Evolutionary conservation across 2,797 vertebrate genomes (phyloP).

Genomic region (Kryptopterus vitreolus): DNA sequence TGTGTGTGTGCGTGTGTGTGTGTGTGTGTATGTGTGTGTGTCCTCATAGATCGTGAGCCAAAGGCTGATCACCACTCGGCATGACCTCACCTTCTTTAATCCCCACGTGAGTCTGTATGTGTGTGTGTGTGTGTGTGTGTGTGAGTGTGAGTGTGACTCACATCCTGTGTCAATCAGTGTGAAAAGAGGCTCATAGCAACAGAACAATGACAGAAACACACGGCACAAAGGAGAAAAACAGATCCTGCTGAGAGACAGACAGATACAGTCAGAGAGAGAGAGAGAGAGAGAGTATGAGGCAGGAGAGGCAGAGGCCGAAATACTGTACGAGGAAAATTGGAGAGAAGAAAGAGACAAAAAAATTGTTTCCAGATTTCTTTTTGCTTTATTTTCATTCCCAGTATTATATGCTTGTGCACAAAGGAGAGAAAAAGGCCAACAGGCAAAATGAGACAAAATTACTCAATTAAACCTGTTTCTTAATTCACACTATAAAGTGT

Average conservation of each 20-base stretch:
- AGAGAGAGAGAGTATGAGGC: background rate
- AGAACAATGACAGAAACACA: conserved; percentile 29
- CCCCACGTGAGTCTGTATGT: background rate
- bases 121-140: conserved; percentile 18
- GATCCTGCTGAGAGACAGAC: conserved; percentile 9
- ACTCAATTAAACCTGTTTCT: background rate
- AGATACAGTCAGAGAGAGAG: no score
- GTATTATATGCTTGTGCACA: background rate
- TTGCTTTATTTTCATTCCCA: conserved; percentile 31
- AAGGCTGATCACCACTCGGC: conserved; percentile 15
- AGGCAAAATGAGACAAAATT: background rate
- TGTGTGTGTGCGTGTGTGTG: background rate
- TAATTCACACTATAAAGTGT: background rate
- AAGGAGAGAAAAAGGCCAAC: background rate
- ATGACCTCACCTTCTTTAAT: conserved; percentile 30
- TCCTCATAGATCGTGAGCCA: conserved; percentile 20
- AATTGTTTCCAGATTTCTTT: conserved; percentile 70
- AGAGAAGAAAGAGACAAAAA: conserved; percentile 39
- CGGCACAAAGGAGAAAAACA: conserved; percentile 23
- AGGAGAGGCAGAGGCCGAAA: background rate
- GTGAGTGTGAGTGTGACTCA: conserved; percentile 33
- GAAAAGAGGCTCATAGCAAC: conserved; percentile 30
- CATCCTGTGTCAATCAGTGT: conserved; percentile 40
- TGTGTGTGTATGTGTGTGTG: conserved; percentile 23
- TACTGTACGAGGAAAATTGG: conserved; percentile 7